Evolutionary conservation across 1,140 invertebrate genomes (phyloP), one percentile per base, ranked within the genome.

Genomic region (Oscheius sp.): DNA sequence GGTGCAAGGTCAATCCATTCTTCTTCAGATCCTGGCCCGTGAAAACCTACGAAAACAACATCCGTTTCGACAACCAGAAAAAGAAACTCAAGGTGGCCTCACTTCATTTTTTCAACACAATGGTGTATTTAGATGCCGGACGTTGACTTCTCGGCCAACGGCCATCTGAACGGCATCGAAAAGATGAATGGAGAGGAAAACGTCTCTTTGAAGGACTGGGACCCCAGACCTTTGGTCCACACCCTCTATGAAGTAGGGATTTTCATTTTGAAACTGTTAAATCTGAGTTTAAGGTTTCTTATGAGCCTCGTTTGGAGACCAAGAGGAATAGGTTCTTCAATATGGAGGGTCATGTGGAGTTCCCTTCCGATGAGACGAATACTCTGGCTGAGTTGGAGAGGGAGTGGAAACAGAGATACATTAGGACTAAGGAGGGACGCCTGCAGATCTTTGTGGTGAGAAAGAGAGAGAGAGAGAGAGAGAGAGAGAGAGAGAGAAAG

Each of bases 301-400:
- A 78, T 61, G 69, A 74, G 34, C 75, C 76, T 23, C 18, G 75
- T 35, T 20, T 77, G 2, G 74, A 78, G 36, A 73, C 74, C 4
- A 78, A 78, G 52, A 49, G 76, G 32, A 77, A 68, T 35, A 31
- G 76, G n/a, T 78, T 78, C 45, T 28, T 77, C 3, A 82, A 73
- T 13, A 83, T 83, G 82, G 82, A 84, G 69, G 82, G 82, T 0
- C 82, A 83, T 65, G 45, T 83, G 38, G 82, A 83, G 55, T 73
- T 84, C 29, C 78, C 78, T 10, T 73, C 74, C 7, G 63, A 78
- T n/a, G 80, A 79, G 23, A 62, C 38, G 23, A 78, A 75, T n/a
- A 58, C 64, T 28, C 52, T 70, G 29, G 73, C 74, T 34, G 80
- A 79, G 38, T 32, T 82, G 15, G 77, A 81, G 29, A 73, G 79